A percentile compares a stretch with the other conserved stretches of the same genome.
Conservation (phyloP, 2,888 invertebrate genomes). For the Salticus scenicus region DNA sequence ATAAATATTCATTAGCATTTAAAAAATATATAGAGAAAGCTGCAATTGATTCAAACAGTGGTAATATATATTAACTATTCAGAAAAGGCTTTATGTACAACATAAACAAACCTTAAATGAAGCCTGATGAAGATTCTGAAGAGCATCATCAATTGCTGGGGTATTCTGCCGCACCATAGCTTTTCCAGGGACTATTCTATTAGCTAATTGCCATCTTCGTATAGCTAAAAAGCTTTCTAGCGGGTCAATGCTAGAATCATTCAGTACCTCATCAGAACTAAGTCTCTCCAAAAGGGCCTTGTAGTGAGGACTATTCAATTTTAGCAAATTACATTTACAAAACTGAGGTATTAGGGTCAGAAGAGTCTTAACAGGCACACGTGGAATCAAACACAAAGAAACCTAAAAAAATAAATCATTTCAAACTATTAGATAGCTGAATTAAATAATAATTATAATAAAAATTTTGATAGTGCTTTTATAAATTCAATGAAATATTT, state of each 20-base stretch:
- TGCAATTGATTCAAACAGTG: no score
- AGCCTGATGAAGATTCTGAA: conserved; percentile 77
- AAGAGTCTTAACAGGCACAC: conserved; percentile 79
- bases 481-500: no score
- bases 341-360: conserved; percentile 80
- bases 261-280: conserved; percentile 77
- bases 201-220: conserved; percentile 81
- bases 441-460: no score
- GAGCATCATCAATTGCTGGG: conserved; percentile 76
- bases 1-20: no score
- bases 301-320: conserved; percentile 78
- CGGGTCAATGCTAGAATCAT: conserved; percentile 78
- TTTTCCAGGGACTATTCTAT: conserved; percentile 75
- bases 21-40: no score
- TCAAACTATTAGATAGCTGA: background rate
- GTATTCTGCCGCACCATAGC: conserved; percentile 72
- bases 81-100: no score
- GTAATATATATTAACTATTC: no score
- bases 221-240: conserved; percentile 80
- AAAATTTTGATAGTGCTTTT: no score
- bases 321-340: conserved; percentile 81
- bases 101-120: conserved; percentile 76
- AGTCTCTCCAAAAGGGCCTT: conserved; percentile 79
- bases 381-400: conserved; percentile 80
- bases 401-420: conserved; percentile 77